phyloP scores from a whole-genome alignment of 1,140 invertebrate genomes.

The Dufourea novaeangliae region DNA sequence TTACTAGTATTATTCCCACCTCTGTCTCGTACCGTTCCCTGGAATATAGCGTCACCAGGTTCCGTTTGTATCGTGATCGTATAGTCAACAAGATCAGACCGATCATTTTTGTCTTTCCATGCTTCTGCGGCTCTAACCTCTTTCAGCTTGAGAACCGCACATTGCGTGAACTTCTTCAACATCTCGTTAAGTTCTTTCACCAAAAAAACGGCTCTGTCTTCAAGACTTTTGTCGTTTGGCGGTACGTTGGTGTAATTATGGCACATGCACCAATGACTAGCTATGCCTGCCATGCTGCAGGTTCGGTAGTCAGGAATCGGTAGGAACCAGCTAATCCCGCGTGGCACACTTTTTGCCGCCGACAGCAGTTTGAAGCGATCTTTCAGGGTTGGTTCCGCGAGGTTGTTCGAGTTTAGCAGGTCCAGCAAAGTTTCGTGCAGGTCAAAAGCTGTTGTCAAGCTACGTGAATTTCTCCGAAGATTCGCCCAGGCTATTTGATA shows the following conservation, averaged over 20 bases:
- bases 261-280: conserved; percentile 93
- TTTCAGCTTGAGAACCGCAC: conserved; percentile 82
- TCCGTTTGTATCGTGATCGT: conserved; percentile 85
- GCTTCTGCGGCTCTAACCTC: conserved; percentile 83
- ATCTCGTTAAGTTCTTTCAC: conserved; percentile 85
- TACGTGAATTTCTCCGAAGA: conserved; percentile 81
- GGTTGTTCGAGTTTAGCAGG: conserved; percentile 80
- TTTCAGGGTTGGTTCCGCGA: conserved; percentile 70
- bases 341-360: conserved; percentile 71
- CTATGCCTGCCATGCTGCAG: conserved; percentile 88
- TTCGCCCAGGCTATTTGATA: conserved; percentile 81
- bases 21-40: conserved; percentile 85
- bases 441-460: conserved; percentile 85
- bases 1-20: conserved; percentile 79
- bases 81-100: conserved; percentile 82
- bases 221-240: conserved; percentile 79
- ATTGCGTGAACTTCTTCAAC: conserved; percentile 83
- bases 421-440: conserved; percentile 86
- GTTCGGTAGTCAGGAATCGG: conserved; percentile 87
- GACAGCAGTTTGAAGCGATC: conserved; percentile 61
- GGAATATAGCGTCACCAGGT: conserved; percentile 89
- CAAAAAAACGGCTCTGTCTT: conserved; percentile 82
- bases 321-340: conserved; percentile 89
- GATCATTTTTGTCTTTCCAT: conserved; percentile 77
- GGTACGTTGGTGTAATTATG: conserved; percentile 83